Base-by-base conservation (phyloP, 1,140 invertebrate genomes). In the Eupristina koningsbergeri region DNA sequence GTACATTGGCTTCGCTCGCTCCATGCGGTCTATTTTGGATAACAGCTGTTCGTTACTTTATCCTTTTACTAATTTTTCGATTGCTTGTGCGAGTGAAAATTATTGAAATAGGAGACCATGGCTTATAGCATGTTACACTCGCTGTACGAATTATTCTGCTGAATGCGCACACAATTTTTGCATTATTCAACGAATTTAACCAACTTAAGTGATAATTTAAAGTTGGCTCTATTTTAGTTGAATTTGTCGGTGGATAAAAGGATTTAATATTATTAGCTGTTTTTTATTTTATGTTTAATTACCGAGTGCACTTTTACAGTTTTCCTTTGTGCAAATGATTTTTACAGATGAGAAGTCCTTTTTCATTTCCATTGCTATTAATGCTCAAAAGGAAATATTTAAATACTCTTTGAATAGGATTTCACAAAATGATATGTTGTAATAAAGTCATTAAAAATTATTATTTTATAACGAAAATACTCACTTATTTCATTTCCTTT, bases 1-100 rank as follows among this genome's bases (percentile, higher is more conserved):
- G 36, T 36, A 63, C 5, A 31, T 78, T 45, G 26, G 31, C 36
- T 58, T 45, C 36, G 58, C 53, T 78, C 31, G 15, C 19, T 15
- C 15, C 31, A 76, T 26, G 7, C 50, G 26, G 17, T 76, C 31
- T 76, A 58, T 64, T 45, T 78, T 78, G 29, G n/a, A 47, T 78
- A 39, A 0, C 58, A 53, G 22, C 29, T 64, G 9, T 26, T 64
- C 47, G 53, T 45, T 41, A 63, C 34, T 63, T 63, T 29, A 31
- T 3, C n/a, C 11, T 29, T 78, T 77, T 77, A 31, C 26, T 61
- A 77, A 61, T 75, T 75, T 76, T 76, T 58, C 26, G 22, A 63
- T 71, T 17, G 50, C 50, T 53, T 61, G 34, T 41, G 13, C n/a
- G 50, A 76, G 36, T 41, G 67, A 36, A 31, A 71, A 71, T 41